These are phyloP conservation scores for Notodonta dromedarius DNA, from an alignment of 2,888 invertebrate genomes.

Conservation along the genomic window DNA sequence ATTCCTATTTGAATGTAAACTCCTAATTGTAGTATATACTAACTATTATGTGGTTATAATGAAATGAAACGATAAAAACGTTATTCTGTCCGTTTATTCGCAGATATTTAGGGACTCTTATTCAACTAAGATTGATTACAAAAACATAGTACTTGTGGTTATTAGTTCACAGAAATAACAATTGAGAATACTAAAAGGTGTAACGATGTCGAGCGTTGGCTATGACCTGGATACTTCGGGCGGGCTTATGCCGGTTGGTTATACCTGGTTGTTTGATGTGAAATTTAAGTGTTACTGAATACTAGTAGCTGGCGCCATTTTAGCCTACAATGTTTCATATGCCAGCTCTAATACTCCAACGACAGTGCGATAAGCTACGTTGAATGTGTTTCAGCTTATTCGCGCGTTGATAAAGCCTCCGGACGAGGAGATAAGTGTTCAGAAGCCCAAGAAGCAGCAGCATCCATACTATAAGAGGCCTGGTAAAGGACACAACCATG, in stretches of 20 bases:
- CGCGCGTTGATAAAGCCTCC: slow-evolving; percentile 95
- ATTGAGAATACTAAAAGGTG: slow-evolving; percentile 25
- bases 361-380: slow-evolving; percentile 13
- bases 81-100: slow-evolving; percentile 15
- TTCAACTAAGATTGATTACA: neutral
- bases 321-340: slow-evolving; percentile 26
- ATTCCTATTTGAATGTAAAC: slow-evolving; percentile 6
- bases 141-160: slow-evolving; percentile 8
- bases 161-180: slow-evolving; percentile 17
- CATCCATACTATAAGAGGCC: slow-evolving; percentile 94
- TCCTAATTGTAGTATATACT: slow-evolving; percentile 8
- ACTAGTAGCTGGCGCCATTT: slow-evolving; percentile 55
- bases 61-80: slow-evolving; percentile 21
- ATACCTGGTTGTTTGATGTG: slow-evolving; percentile 48
- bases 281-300: slow-evolving; percentile 28
- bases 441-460: slow-evolving; percentile 86
- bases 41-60: slow-evolving; percentile 8
- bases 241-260: slow-evolving; percentile 94
- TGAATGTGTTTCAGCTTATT: slow-evolving; percentile 88
- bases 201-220: slow-evolving; percentile 81
- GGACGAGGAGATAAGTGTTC: slow-evolving; percentile 86
- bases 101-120: neutral
- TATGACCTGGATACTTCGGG: slow-evolving; percentile 92
- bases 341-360: slow-evolving; percentile 13
- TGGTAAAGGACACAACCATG: slow-evolving; percentile 95